Base-by-base conservation (phyloP, 2,888 invertebrate genomes). In the Phania funesta region DNA sequence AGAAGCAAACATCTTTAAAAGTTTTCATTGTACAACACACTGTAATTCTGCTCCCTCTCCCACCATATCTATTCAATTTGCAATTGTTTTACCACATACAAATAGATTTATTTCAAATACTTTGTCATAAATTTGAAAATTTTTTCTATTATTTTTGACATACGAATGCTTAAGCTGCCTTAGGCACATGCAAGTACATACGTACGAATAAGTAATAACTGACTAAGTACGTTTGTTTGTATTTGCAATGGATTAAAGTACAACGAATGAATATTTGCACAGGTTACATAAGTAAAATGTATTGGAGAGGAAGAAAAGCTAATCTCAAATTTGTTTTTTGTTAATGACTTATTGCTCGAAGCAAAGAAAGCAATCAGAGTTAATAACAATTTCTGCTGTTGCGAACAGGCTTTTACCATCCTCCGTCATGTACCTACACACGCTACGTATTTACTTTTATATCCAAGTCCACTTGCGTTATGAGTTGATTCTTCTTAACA, bases 341-440 rank as follows among this genome's bases (percentile, higher is more conserved):
- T 84, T 85, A 84, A 85, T 85, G 85, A 84, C 84, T 84, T 82
- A 75, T 78, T 35, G 80, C 85, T 84, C n/a, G 56, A 48, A 65
- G 85, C 84, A 75, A 48, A 67, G 62, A 83, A 84, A 84, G 84
- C 82, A 85, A 84, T 85, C 85, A 84, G 73, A 64, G 62, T 78
- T 32, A 60, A n/a, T n/a, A n/a, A 68, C 38, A 62, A 62, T 48
- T 64, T 70, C 35, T 24, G 32, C 50, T 29, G 38, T 60, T 48
- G 16, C 60, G 38, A 20, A 4, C 18, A 32, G 35, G 35, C 24
- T 56, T 18, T 24, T 58, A 16, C 35, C 44, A n/a, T n/a, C n/a
- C 26, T 41, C 26, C 8, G 54, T 16, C 20, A 48, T 29, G 16
- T 20, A 18, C 44, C 7, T 60, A 26, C 26, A 8, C 22, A 44